Percentiles rank a stretch among this genome's conserved stretches.
Evolutionary conservation across 2,113 vertebrate species (phyloP).

Genomic region (Callorhinus ursinus): DNA sequence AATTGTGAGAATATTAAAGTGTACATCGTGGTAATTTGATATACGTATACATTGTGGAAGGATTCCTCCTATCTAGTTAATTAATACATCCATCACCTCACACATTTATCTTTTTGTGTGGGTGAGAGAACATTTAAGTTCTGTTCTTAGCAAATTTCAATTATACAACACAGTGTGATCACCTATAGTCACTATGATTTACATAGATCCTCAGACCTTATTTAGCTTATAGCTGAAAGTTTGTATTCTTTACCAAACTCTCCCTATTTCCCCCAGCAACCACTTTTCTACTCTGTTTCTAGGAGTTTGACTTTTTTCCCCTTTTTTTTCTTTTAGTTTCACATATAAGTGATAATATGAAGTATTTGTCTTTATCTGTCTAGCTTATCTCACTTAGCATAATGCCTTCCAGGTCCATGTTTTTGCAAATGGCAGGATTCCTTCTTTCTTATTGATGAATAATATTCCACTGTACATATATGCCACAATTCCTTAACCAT

Average conservation of each 20-base stretch:
- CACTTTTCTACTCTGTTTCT: not conserved
- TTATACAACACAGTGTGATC: not conserved
- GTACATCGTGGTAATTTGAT: not conserved
- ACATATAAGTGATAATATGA: not conserved
- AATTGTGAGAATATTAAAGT: not conserved
- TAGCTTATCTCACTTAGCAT: not conserved
- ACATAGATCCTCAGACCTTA: not conserved
- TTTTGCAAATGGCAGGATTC: not conserved
- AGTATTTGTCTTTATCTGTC: not conserved
- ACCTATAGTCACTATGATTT: not conserved
- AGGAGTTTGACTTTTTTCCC: not conserved
- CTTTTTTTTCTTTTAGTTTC: not conserved
- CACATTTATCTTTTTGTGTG: not conserved
- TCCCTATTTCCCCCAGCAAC: not conserved
- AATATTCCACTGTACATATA: not conserved
- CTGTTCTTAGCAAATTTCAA: not conserved
- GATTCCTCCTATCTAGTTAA: not conserved
- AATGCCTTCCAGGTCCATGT: not conserved
- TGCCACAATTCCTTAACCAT: not conserved
- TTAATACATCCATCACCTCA: not conserved
- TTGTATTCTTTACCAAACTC: not conserved
- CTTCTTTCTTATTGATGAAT: not conserved
- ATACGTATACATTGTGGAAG: not conserved
- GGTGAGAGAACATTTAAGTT: not conserved
- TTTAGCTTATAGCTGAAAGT: not conserved